Evolutionary conservation across 2,113 vertebrate species (phyloP), one percentile per base, ranked within the genome.

Genomic region (Hippocampus barbouri): DNA sequence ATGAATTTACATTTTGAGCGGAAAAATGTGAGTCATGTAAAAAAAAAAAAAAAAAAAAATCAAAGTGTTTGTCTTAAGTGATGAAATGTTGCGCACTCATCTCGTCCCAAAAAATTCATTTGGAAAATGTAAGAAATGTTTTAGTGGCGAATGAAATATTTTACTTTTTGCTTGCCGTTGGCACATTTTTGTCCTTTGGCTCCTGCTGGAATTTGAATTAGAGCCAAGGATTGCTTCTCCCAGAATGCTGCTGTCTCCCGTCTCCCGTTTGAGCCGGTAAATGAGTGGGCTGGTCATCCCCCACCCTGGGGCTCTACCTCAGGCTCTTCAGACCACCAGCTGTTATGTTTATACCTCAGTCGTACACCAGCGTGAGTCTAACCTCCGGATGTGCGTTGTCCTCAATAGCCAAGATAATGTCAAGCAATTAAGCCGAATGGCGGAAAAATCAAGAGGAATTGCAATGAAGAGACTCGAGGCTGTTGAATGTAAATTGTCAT

Each of bases 251-350:
- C 85, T 85, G 86, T 81, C 85, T 75, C 60, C 78, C 43, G 68
- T 86, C 83, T 82, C 84, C 80, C 49, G 81, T 77, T 85, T 79
- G 80, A 82, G 76, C 80, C 81, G 70, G 79, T 89, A 89, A 91
- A 89, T 83, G 86, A 88, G 83, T 87, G 81, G 80, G 87, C 81
- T 71, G 89, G 87, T 89, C 86, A 86, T 79, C 79, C 71, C 76
- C 67, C 80, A 85, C 86, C 90, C 87, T 43, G 71, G 66, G 79
- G 89, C 82, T 85, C 79, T 83, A 79, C 83, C 81, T 70, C 73
- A 9, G 89, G 85, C 78, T 85, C 73, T 82, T 81, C 83, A 81
- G 89, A 85, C 83, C 88, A 87, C 84, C 88, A 91, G 89, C 88
- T 90, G 90, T 84, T 91, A 68, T 86, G 83, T 88, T 88, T 87